Percentiles rank a stretch among this genome's conserved stretches.
Evolutionary conservation across 1,140 invertebrate genomes (phyloP).

Genomic region (Bombus soroeensis): DNA sequence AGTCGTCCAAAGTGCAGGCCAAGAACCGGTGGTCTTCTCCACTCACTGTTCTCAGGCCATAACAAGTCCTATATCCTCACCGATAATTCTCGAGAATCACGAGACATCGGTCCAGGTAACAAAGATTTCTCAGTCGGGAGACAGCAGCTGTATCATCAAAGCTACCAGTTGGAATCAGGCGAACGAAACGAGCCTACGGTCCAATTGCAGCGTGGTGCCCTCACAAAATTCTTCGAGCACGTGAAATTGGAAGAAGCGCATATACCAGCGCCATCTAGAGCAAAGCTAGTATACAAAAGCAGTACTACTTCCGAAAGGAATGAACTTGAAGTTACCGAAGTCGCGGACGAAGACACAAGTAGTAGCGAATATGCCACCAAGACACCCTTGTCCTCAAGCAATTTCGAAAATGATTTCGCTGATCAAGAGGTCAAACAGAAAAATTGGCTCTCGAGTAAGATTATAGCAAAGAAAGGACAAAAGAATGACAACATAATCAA

Average conservation of each 20-base stretch:
- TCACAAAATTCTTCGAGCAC: slow-evolving; percentile 74
- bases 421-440: slow-evolving; percentile 8
- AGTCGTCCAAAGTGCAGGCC: slow-evolving; percentile 42
- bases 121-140: slow-evolving; percentile 48
- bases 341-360: slow-evolving; percentile 40
- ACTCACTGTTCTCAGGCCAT: slow-evolving; percentile 79
- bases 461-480: not conserved
- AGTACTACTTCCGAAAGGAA: slow-evolving; percentile 32
- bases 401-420: slow-evolving; percentile 5
- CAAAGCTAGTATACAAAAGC: slow-evolving; percentile 74
- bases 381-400: slow-evolving; percentile 10
- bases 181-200: slow-evolving; percentile 56
- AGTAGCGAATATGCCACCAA: slow-evolving; percentile 27
- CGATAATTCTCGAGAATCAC: slow-evolving; percentile 70
- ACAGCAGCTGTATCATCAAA: slow-evolving; percentile 48
- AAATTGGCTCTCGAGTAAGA: slow-evolving; percentile 8
- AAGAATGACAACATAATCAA: not conserved
- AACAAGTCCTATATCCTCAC: slow-evolving; percentile 77
- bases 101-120: slow-evolving; percentile 54
- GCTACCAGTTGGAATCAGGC: slow-evolving; percentile 53
- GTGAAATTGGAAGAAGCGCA: slow-evolving; percentile 84
- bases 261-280: slow-evolving; percentile 81
- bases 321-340: slow-evolving; percentile 40
- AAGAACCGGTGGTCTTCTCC: slow-evolving; percentile 70
- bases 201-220: slow-evolving; percentile 59